Conservation (phyloP, 2,888 invertebrate species). For the Dilophus febrilis region DNA sequence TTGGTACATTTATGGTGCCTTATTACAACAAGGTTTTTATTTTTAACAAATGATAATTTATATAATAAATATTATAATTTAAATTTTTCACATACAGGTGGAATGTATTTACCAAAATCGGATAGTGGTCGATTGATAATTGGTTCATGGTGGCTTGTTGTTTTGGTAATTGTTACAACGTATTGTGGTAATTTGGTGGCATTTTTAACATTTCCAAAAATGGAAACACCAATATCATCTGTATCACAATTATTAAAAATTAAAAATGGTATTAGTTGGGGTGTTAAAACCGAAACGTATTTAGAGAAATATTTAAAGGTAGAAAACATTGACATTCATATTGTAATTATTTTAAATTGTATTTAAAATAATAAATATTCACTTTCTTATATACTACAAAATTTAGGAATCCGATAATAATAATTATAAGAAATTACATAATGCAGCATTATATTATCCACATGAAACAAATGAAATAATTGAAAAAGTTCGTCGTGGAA, state of each 20-base stretch:
- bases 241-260: conserved; percentile 43
- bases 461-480: conserved; percentile 32
- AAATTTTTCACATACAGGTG: conserved; percentile 46
- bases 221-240: conserved; percentile 51
- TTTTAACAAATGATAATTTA: background rate
- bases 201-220: conserved; percentile 78
- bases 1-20: conserved; percentile 71
- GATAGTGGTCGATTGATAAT: conserved; percentile 74
- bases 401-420: conserved; percentile 36
- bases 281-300: conserved; percentile 55
- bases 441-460: conserved; percentile 36
- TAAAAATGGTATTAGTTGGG: conserved; percentile 49
- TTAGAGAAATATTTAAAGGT: conserved; percentile 47
- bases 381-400: conserved; percentile 5
- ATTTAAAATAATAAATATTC: background rate
- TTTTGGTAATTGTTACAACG: conserved; percentile 73
- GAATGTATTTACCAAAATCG: conserved; percentile 68
- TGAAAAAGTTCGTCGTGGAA: conserved; percentile 40
- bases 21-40: conserved; percentile 67
- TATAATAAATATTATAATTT: no score
- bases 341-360: background rate
- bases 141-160: conserved; percentile 85
- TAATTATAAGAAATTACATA: conserved; percentile 39
- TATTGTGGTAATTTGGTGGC: conserved; percentile 88
- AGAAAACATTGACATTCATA: conserved; percentile 7